A percentile compares a stretch with the other conserved stretches of the same genome.
Conservation (phyloP, 2,888 invertebrate species). For the Resseliella maxima region DNA sequence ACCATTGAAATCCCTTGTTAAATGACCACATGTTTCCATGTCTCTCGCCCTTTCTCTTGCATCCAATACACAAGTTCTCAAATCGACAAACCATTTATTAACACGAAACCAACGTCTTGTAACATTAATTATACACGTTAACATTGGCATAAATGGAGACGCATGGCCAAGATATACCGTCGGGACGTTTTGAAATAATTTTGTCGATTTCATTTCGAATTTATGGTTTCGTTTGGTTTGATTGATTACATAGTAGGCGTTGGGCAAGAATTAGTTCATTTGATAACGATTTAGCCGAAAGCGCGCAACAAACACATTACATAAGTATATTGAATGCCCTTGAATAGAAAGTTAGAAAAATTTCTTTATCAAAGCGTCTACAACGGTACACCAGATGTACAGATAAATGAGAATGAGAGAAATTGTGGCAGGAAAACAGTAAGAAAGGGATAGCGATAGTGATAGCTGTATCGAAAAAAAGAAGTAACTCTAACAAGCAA, state of each 20-base stretch:
- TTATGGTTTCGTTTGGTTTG: constrained; percentile 53
- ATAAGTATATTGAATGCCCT: too few relatives aligned
- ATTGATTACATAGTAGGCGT: constrained; percentile 53
- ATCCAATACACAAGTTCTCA: background rate
- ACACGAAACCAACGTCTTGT: background rate
- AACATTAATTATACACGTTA: constrained; percentile 47
- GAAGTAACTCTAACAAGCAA: too few relatives aligned
- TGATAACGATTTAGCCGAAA: constrained; percentile 14
- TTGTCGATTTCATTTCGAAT: constrained; percentile 44
- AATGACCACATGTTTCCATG: background rate
- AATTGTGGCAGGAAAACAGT: too few relatives aligned
- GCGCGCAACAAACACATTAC: background rate
- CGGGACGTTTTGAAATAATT: constrained; percentile 28
- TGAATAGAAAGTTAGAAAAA: background rate
- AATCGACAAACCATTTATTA: constrained; percentile 52
- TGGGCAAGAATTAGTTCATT: constrained; percentile 5
- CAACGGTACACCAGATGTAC: too few relatives aligned
- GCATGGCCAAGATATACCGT: constrained; percentile 3
- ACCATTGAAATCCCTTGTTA: background rate
- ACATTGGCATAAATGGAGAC: background rate
- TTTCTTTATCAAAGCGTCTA: background rate
- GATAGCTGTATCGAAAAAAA: too few relatives aligned
- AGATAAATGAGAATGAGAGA: too few relatives aligned
- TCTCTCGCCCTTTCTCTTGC: background rate
- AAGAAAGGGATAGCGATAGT: background rate